A percentile compares a stretch with the other conserved stretches of the same genome.
phyloP scores from a whole-genome alignment of 1,140 invertebrate species.

The Drosophila orosa region DNA sequence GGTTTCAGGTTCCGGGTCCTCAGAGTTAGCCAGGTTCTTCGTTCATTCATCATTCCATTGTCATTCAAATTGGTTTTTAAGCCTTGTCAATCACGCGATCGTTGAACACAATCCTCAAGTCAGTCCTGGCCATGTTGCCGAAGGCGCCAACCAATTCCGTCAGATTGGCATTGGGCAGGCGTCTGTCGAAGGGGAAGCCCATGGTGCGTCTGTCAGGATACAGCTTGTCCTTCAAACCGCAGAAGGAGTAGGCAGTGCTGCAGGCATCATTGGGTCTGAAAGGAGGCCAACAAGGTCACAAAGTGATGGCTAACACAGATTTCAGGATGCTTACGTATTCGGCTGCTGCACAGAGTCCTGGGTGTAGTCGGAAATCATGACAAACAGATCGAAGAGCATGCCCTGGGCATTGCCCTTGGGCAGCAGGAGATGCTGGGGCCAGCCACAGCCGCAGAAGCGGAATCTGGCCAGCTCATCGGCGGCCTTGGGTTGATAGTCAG shows the following conservation, averaged over 20 bases:
- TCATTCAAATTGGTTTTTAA: not conserved
- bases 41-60: not conserved
- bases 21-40: slow-evolving; percentile 8
- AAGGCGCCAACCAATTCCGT: slow-evolving; percentile 85
- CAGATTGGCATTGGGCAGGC: slow-evolving; percentile 85
- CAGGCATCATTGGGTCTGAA: slow-evolving; percentile 83
- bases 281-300: not conserved
- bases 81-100: slow-evolving; percentile 59
- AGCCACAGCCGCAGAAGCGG: slow-evolving; percentile 86
- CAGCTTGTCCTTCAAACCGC: slow-evolving; percentile 87
- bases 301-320: slow-evolving; percentile 9
- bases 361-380: slow-evolving; percentile 85
- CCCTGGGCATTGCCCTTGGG: slow-evolving; percentile 85
- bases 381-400: slow-evolving; percentile 84
- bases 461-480: slow-evolving; percentile 78
- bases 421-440: slow-evolving; percentile 85
- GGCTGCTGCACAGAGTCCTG: slow-evolving; percentile 86
- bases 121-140: slow-evolving; percentile 86
- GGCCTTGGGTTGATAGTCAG: slow-evolving; percentile 64
- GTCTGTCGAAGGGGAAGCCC: slow-evolving; percentile 90
- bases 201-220: slow-evolving; percentile 89
- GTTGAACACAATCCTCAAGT: slow-evolving; percentile 85
- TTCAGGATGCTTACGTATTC: slow-evolving; percentile 62
- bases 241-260: slow-evolving; percentile 88
- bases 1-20: not conserved